Percentiles rank a stretch among this genome's conserved stretches.
phyloP scores from a whole-genome alignment of 2,888 invertebrate genomes.

The Leptopilina syphax region DNA sequence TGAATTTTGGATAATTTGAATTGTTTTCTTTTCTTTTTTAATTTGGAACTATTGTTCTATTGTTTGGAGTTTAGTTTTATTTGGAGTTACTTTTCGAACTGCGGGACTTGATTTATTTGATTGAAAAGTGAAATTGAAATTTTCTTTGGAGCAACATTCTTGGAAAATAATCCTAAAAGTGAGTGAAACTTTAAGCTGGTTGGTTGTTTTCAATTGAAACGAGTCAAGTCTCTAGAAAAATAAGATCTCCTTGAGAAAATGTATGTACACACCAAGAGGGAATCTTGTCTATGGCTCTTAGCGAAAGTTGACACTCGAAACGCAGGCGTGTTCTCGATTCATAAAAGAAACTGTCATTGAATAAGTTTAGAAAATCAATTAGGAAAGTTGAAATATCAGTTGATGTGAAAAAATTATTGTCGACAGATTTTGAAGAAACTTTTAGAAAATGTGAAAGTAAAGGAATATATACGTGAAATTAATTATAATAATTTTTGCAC shows the following conservation, averaged over 20 bases:
- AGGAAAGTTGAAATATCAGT: slow-evolving; percentile 34
- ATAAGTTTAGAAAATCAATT: slow-evolving; percentile 17
- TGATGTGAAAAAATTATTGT: neutral
- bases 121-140: slow-evolving; percentile 29
- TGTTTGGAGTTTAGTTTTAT: too few relatives aligned
- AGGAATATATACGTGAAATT: neutral
- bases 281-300: slow-evolving; percentile 34
- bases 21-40: too few relatives aligned
- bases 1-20: too few relatives aligned
- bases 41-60: too few relatives aligned
- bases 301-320: slow-evolving; percentile 40
- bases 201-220: neutral
- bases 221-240: slow-evolving; percentile 7
- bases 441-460: slow-evolving; percentile 12
- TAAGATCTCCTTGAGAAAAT: slow-evolving; percentile 31
- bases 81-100: neutral
- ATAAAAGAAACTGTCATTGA: slow-evolving; percentile 24
- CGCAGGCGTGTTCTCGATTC: slow-evolving; percentile 29
- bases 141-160: neutral
- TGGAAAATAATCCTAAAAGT: slow-evolving; percentile 25
- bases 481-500: neutral
- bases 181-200: slow-evolving; percentile 14
- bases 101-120: neutral
- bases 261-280: neutral
- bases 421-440: slow-evolving; percentile 15